These are phyloP conservation scores for Chrysodeixis includens DNA, from an alignment of 2,888 invertebrate species.

Conservation along the genomic window DNA sequence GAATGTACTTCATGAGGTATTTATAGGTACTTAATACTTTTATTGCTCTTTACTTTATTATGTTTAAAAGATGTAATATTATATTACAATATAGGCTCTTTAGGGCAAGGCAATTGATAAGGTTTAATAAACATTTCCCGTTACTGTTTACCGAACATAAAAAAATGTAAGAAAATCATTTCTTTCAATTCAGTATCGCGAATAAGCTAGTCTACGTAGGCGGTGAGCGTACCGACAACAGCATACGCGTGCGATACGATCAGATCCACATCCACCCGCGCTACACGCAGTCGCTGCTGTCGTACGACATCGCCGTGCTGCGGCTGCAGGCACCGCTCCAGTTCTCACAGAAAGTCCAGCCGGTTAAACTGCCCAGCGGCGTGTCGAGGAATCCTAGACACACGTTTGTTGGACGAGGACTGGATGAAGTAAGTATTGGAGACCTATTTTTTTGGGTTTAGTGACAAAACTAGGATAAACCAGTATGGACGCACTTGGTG, in stretches of 20 bases:
- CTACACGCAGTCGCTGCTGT: background rate
- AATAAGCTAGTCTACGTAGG: constrained; percentile 27
- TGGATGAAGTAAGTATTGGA: background rate
- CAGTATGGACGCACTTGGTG: no score
- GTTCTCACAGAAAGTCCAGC: background rate
- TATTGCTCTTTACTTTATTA: no score
- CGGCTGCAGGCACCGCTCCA: background rate
- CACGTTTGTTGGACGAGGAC: background rate
- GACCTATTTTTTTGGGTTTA: background rate
- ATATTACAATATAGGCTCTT: no score
- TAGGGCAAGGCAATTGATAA: no score
- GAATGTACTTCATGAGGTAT: background rate
- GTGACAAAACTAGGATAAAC: no score
- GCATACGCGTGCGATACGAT: constrained; percentile 1
- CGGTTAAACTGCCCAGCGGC: background rate
- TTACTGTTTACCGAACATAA: no score
- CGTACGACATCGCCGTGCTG: background rate
- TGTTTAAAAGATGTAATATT: no score
- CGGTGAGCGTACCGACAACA: constrained; percentile 13
- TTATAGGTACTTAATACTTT: no score
- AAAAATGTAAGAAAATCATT: no score
- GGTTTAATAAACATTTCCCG: no score
- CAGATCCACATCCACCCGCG: background rate
- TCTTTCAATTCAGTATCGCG: constrained; percentile 22
- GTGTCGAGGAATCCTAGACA: background rate